Base-by-base conservation (phyloP, 2,797 vertebrate genomes). In the Perodicticus potto region DNA sequence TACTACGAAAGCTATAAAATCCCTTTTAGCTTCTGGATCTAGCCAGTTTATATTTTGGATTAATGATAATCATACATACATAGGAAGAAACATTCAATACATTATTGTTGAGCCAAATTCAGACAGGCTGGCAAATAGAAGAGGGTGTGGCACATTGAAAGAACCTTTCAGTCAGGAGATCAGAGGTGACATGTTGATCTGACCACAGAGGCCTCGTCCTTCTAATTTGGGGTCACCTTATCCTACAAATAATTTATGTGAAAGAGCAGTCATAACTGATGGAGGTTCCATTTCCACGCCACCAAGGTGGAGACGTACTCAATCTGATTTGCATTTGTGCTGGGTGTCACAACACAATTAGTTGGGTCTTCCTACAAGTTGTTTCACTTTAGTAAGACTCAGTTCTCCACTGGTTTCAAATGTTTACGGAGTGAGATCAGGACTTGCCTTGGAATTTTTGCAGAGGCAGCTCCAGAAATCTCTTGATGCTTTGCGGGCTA, bases 11-110 rank as follows among this genome's bases (percentile, higher is more conserved):
- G 59, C 72, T 45, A 12, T 82, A 32, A 89, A 94, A 65, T 63
- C 6, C 29, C 34, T 43, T 89, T 72, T 45, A 90, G 45, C 80
- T 80, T 34, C 49, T 78, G 32, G 53, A 72, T 93, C 57, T 77
- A 34, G 10, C 23, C 22, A 57, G 29, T 78, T 95, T 83, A 49
- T 69, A 84, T 91, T 94, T 89, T 89, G 27, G 45, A 95, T 94
- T 92, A 93, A 92, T 92, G 40, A 86, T 73, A 83, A 88, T 93
- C 69, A 80, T 83, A 65, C 14, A 20, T 13, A 37, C 11, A 57
- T 19, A 27, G 25, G 70, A 91, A 65, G 29, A 93, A 59, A 53
- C 5, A 37, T 40, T 81, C 3, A 73, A 6, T 32, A 45, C 27
- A 27, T 49, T 49, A 43, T 55, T 67, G 29, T 25, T 84, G 57